Conservation (phyloP, 2,113 vertebrate species). For the Passer montanus region DNA sequence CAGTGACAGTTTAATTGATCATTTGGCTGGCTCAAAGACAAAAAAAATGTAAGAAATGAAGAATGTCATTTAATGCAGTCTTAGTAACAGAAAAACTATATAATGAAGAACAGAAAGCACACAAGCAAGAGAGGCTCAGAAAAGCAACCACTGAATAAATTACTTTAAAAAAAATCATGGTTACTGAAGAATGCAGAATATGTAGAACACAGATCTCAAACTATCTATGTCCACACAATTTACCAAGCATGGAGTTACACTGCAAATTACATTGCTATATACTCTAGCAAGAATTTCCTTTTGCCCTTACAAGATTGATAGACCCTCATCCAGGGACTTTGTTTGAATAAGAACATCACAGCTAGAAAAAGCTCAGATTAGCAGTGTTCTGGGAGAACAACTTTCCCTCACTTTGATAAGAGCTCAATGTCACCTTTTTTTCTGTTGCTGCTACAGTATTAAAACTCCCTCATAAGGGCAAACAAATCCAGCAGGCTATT, state of each 20-base stretch:
- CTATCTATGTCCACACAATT: not conserved
- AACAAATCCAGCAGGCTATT: not conserved
- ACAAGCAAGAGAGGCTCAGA: not conserved
- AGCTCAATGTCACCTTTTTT: slow-evolving; percentile 4
- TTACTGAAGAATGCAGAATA: not conserved
- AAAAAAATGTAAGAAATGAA: not conserved
- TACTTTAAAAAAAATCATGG: not conserved
- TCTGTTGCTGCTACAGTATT: not conserved
- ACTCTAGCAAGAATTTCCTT: not conserved
- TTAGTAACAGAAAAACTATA: not conserved
- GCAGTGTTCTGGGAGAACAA: not conserved
- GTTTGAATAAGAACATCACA: not conserved
- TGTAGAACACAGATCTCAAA: not conserved
- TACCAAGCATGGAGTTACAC: not conserved
- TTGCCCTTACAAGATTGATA: not conserved
- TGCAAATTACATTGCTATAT: not conserved
- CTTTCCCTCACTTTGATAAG: not conserved
- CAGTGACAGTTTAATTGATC: not conserved
- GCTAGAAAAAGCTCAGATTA: not conserved
- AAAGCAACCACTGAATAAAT: not conserved
- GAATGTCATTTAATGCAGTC: not conserved
- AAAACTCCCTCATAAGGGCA: not conserved
- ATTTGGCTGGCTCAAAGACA: not conserved
- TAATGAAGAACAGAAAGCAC: not conserved
- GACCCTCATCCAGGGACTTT: not conserved